Evolutionary conservation across 2,888 invertebrate genomes (phyloP).

Genomic region (Pilophorus perplexus): DNA sequence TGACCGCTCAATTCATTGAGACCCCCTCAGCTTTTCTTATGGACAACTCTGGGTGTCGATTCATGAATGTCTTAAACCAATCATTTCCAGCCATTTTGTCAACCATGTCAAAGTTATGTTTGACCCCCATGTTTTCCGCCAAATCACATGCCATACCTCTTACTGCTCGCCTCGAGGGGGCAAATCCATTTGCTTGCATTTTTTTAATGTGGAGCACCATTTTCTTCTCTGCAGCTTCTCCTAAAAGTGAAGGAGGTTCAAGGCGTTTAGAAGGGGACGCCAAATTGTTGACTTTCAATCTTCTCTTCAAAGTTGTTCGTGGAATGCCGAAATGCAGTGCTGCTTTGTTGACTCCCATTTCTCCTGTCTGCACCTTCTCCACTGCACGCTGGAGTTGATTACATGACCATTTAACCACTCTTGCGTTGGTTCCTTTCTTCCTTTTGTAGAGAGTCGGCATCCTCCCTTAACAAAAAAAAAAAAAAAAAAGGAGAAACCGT

Average conservation of each 20-base stretch:
- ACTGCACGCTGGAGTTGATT: not conserved
- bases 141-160: not conserved
- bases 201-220: not conserved
- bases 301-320: not conserved
- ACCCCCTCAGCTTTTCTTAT: constrained; percentile 6
- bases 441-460: not conserved
- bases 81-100: not conserved
- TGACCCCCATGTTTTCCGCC: not conserved
- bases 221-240: not conserved
- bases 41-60: not conserved
- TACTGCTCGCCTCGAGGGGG: not conserved
- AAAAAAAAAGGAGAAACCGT: no score
- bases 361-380: not conserved
- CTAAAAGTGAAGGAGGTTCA: not conserved
- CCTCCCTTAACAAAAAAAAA: not conserved
- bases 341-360: not conserved
- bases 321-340: not conserved
- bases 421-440: not conserved
- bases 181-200: not conserved
- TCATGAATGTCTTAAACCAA: not conserved
- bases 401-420: not conserved
- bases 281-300: not conserved
- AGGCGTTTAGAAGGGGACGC: not conserved
- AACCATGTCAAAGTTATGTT: not conserved
- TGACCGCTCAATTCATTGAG: not conserved